phyloP scores from a whole-genome alignment of 2,888 invertebrate genomes.

The Arge pagana region DNA sequence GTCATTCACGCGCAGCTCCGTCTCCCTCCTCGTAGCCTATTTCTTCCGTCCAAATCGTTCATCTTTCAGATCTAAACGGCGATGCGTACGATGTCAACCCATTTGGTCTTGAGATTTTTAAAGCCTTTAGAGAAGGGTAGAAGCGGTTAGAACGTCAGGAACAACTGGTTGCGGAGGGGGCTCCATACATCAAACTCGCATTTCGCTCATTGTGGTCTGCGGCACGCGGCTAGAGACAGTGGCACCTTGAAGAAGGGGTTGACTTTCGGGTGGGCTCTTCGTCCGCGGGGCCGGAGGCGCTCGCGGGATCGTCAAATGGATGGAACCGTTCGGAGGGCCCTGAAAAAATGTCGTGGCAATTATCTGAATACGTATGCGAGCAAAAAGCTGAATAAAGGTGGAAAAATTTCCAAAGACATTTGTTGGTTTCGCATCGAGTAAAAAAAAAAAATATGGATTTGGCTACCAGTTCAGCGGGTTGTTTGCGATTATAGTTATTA shows the following conservation, averaged over 20 bases:
- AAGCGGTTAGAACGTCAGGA: conserved; percentile 53
- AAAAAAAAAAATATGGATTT: no score
- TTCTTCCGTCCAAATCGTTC: conserved; percentile 19
- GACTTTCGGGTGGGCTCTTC: conserved; percentile 64
- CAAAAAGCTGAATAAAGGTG: no score
- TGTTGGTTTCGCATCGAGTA: no score
- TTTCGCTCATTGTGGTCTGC: conserved; percentile 85
- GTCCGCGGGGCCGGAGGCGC: conserved; percentile 64
- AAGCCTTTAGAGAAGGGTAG: conserved; percentile 47
- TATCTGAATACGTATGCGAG: neutral
- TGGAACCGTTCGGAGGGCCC: conserved; percentile 57
- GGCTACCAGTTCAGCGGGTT: no score
- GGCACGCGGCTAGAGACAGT: conserved; percentile 69
- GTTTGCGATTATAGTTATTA: no score
- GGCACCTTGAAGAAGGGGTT: conserved; percentile 60
- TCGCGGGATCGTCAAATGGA: conserved; percentile 63
- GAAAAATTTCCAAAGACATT: no score
- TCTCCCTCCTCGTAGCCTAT: neutral
- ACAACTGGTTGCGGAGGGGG: conserved; percentile 53
- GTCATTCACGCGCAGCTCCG: no score
- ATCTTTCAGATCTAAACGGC: conserved; percentile 36
- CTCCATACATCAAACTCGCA: conserved; percentile 80
- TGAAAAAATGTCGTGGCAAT: conserved; percentile 33
- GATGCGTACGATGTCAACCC: conserved; percentile 28
- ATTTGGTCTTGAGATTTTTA: no score